Percentiles rank a stretch among this genome's conserved stretches.
Evolutionary conservation across 1,140 invertebrate genomes (phyloP).

Genomic region (Whitmania pigra): DNA sequence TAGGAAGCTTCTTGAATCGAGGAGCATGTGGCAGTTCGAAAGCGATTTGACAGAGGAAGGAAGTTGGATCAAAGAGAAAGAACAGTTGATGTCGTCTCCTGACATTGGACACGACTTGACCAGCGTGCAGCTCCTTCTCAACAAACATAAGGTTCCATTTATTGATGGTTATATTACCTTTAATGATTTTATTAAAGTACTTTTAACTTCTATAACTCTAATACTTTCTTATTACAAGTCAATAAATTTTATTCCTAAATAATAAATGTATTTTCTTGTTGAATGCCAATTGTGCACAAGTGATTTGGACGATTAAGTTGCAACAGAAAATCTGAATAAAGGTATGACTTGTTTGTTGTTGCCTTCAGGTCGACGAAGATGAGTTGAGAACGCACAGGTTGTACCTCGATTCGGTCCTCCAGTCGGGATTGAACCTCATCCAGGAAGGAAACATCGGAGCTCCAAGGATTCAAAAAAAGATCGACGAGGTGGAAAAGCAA

Average conservation of each 20-base stretch:
- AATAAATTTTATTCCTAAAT: no score
- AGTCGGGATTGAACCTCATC: conserved; percentile 81
- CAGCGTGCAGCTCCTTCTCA: conserved; percentile 77
- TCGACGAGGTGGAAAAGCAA: conserved; percentile 78
- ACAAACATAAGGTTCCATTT: conserved; percentile 70
- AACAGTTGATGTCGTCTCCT: conserved; percentile 78
- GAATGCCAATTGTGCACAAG: no score
- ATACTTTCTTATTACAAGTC: no score
- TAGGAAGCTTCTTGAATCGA: conserved; percentile 79
- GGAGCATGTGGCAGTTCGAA: conserved; percentile 97
- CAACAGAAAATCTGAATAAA: no score
- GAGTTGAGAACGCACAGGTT: conserved; percentile 83
- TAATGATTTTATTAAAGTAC: no score
- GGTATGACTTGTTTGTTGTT: not conserved
- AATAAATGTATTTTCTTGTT: no score
- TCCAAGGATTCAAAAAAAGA: conserved; percentile 79
- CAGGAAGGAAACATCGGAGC: conserved; percentile 81
- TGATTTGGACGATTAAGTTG: no score
- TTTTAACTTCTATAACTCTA: no score
- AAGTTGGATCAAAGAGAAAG: conserved; percentile 99
- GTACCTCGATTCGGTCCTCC: conserved; percentile 74
- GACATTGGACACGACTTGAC: conserved; percentile 83
- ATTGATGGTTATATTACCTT: not conserved
- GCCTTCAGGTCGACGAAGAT: conserved; percentile 65
- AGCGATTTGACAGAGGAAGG: conserved; percentile 99